Evolutionary conservation across 2,113 vertebrate species (phyloP).

Genomic region (Microtus richardsoni): DNA sequence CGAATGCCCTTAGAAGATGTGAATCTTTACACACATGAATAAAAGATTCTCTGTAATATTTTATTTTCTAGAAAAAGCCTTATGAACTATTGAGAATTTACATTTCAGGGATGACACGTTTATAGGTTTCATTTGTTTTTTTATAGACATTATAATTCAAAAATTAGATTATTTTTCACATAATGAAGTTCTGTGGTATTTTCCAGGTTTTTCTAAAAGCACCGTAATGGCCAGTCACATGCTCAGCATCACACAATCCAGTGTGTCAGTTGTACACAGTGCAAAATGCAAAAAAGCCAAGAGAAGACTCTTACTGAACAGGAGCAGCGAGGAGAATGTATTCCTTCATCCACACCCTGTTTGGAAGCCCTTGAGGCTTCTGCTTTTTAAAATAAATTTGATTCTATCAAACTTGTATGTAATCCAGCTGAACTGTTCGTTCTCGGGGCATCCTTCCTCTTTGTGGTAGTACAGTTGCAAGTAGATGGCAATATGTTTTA

Average conservation of each 20-base stretch:
- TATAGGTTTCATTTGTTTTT: conserved; percentile 47
- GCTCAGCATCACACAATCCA: background rate
- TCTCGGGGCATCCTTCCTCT: background rate
- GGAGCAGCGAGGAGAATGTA: accelerated
- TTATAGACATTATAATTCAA: background rate
- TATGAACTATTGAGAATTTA: conserved; percentile 40
- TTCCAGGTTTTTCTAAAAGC: conserved; percentile 39
- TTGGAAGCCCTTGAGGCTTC: background rate
- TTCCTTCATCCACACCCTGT: background rate
- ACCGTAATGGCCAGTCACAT: background rate
- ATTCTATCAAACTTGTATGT: conserved; percentile 16
- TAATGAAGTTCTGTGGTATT: background rate
- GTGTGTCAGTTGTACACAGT: background rate
- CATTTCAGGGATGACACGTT: conserved; percentile 49
- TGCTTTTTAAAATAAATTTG: conserved; percentile 5
- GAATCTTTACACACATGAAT: conserved; percentile 63
- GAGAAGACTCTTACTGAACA: background rate
- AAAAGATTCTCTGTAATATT: conserved; percentile 43
- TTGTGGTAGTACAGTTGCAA: background rate
- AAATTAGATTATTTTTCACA: background rate
- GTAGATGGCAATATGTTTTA: background rate
- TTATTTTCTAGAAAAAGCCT: conserved; percentile 56
- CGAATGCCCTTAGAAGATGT: conserved; percentile 62
- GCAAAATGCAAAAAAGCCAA: background rate
- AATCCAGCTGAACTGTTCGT: conserved; percentile 1